A percentile compares a stretch with the other conserved stretches of the same genome.
phyloP scores from a whole-genome alignment of 2,888 invertebrate species.

The Neocrepidodera transversa region DNA sequence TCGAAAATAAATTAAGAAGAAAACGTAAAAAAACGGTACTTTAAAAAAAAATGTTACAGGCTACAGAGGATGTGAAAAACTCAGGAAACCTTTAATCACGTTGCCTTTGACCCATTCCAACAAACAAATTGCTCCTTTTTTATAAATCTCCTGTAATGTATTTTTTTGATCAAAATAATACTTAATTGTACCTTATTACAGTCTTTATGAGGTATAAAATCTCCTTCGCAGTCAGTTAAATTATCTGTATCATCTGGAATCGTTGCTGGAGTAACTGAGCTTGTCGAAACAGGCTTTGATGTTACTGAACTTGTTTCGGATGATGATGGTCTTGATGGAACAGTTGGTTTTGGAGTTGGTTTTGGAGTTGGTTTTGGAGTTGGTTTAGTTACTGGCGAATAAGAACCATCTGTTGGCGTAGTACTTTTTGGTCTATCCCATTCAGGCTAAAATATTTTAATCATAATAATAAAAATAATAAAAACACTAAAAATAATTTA shows the following conservation, averaged over 20 bases:
- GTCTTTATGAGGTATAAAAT: constrained; percentile 66
- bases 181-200: constrained; percentile 70
- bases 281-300: constrained; percentile 28
- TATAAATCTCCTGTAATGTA: too few species aligned
- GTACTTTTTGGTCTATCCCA: constrained; percentile 84
- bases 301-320: constrained; percentile 28
- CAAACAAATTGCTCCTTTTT: too few species aligned
- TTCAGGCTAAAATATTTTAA: constrained; percentile 76
- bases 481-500: constrained; percentile 56
- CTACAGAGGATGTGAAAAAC: too few species aligned
- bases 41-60: too few species aligned
- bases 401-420: constrained; percentile 63
- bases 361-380: too few species aligned
- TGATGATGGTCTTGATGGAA: constrained; percentile 37
- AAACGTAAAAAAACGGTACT: too few species aligned
- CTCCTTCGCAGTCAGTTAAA: constrained; percentile 63
- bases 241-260: constrained; percentile 43
- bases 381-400: constrained; percentile 47
- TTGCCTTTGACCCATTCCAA: too few species aligned
- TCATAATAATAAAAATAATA: neutral
- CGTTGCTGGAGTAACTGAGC: constrained; percentile 15
- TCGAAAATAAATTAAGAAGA: too few species aligned
- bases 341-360: constrained; percentile 46
- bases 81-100: too few species aligned
- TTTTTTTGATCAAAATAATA: too few species aligned